Conservation (phyloP, 2,797 vertebrate genomes). For the Chaunax sp. region DNA sequence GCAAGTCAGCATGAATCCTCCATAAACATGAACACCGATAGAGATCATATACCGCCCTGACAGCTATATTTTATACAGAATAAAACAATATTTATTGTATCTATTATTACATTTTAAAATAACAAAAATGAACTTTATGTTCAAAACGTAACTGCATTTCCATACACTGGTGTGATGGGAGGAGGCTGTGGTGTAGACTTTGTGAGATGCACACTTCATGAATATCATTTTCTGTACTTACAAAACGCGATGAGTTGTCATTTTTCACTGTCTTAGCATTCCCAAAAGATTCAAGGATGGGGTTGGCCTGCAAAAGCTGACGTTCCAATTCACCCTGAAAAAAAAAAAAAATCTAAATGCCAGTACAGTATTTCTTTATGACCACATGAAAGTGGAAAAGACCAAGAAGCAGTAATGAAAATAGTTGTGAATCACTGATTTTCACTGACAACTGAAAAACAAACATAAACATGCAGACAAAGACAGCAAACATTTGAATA, state of each 20-base stretch:
- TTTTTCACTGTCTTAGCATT: conserved; percentile 99
- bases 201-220: not conserved
- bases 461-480: conserved; percentile 60
- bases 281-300: conserved; percentile 97
- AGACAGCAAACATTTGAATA: conserved; percentile 25
- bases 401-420: conserved; percentile 12
- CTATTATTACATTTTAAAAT: too few species aligned
- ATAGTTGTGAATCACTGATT: not conserved
- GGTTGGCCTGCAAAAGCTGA: conserved; percentile 98
- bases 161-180: not conserved
- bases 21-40: conserved; percentile 11
- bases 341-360: not conserved
- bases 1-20: not conserved
- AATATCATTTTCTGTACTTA: conserved; percentile 80
- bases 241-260: conserved; percentile 98
- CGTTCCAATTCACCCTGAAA: conserved; percentile 95
- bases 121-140: too few species aligned
- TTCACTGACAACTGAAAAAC: conserved; percentile 26
- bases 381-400: conserved; percentile 1
- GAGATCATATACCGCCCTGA: not conserved
- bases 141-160: too few species aligned
- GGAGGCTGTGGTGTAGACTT: not conserved
- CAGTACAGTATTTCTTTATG: conserved; percentile 29
- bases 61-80: not conserved
- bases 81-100: too few species aligned